Evolutionary conservation across 35 echinoderm and acorn worm genomes (phyloP), one percentile per base, ranked within the genome.

Genomic region (Apostichopus californicus): DNA sequence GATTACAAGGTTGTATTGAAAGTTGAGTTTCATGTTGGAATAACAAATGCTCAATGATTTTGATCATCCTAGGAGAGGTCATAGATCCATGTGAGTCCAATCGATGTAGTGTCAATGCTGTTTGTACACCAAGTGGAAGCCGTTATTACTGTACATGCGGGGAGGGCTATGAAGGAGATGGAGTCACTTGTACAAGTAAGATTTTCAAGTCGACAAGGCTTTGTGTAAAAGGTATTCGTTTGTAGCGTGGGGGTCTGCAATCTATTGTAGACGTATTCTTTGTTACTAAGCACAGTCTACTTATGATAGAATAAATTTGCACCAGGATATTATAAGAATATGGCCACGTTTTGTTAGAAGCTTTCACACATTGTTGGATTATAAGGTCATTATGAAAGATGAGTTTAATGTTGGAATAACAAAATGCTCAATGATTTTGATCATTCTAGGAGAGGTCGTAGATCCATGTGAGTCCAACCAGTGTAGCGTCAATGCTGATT

Each of bases 341-440:
- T 34, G 28, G 28, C 28, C 28, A 34, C 1, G 1, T n/a, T 34
- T 34, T 34, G 28, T 34, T 34, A 34, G 28, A 34, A 34, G 28
- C 28, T 34, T 34, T 34, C 1, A 1, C 28, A 34, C 28, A 34
- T 34, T 34, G 0, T 34, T 34, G 28, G 1, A 1, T 34, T 34
- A 2, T 2, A 34, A 34, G 1, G 28, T 34, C 28, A 34, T 34
- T 1, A 34, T 34, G 28, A 34, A 34, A 34, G 28, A 1, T 34
- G 28, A 34, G 1, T 34, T 34, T 34, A 0, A 34, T 34, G 28
- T 34, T 34, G 1, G 28, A 34, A 34, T 34, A 34, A 34, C 28
- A n/a, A n/a, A 34, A 98, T 75, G 96, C 96, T n/a, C 72, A 94
- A 34, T 98, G 94, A 77, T 57, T 89, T 21, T 34, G 90, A 56